These are phyloP conservation scores for Formica aserva DNA, from an alignment of 2,888 invertebrate genomes.

Conservation along the genomic window DNA sequence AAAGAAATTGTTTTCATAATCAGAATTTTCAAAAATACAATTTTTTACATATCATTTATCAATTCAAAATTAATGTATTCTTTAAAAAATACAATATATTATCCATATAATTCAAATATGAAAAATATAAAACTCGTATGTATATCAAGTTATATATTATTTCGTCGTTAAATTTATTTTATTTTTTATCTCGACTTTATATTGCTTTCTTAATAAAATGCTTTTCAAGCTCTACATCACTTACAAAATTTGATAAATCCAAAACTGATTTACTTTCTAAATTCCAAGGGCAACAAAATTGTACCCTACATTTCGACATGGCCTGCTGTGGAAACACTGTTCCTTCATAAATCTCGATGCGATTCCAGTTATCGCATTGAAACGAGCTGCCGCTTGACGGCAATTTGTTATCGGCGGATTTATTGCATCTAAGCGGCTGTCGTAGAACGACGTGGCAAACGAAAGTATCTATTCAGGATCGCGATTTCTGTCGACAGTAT, in stretches of 20 bases:
- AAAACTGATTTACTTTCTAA: neutral
- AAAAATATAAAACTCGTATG: neutral
- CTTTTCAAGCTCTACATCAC: neutral
- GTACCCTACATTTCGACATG: neutral
- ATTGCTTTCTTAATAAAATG: conserved; percentile 8
- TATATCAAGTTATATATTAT: conserved; percentile 1
- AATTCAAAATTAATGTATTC: neutral
- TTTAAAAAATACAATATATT: neutral
- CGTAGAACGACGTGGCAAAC: conserved; percentile 26
- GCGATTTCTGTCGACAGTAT: conserved; percentile 47
- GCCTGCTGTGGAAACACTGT: neutral
- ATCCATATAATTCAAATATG: neutral
- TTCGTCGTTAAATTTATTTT: neutral
- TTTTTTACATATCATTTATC: neutral
- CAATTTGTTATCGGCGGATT: conserved; percentile 54
- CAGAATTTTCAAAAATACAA: neutral
- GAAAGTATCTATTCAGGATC: conserved; percentile 45
- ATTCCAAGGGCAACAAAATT: neutral
- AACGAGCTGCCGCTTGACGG: conserved; percentile 37
- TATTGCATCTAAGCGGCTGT: conserved; percentile 51
- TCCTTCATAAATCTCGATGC: conserved; percentile 41
- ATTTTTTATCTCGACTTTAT: conserved; percentile 1
- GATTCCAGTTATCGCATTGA: conserved; percentile 43
- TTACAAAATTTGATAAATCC: neutral
- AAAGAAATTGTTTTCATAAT: neutral